Evolutionary conservation across 1,140 invertebrate genomes (phyloP), one percentile per base, ranked within the genome.

Genomic region (Drosophila murphyi): DNA sequence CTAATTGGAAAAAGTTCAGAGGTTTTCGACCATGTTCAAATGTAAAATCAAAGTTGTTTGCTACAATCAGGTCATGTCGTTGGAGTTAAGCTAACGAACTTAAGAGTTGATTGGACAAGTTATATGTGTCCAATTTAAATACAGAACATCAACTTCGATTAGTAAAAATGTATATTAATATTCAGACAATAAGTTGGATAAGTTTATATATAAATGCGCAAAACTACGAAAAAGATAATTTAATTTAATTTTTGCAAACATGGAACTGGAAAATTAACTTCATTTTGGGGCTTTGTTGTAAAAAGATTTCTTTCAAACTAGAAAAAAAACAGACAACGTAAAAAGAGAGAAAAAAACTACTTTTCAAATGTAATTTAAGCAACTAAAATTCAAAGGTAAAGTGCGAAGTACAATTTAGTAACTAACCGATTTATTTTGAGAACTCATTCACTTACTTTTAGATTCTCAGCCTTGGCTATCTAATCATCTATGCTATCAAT

Each of bases 401-500:
- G 12, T 20, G 0, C 8, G 4, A 43, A 12, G 10, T 12, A 3
- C 10, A 20, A 45, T 12, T 4, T 45, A 3, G 10, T 20, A 12
- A 20, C 20, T 20, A 20, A 20, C 20, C 20, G 20, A 20, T 20
- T 20, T 20, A 20, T 20, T 20, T 20, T 20, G 20, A 20, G 20
- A 20, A 20, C 20, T 20, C 20, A 20, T 47, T 7, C 5, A 48
- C 28, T 3, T 6, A 50, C 31, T 32, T 32, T n/a, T 50, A 31
- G 4, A 10, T 32, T n/a, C 8, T 3, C 6, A 12, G 6, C 47
- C 35, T 32, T 28, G 31, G 37, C 32, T 64, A 64, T 71, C 68
- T 71, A 41, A 71, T 71, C 68, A 50, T 56, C 37, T 32, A 64
- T 71, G 37, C 60, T 31, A 64, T 64, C 68, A 64, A 1, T 35